Evolutionary conservation across 2,797 vertebrate species (phyloP), one percentile per base, ranked within the genome.

Genomic region (Danio albolineatus): DNA sequence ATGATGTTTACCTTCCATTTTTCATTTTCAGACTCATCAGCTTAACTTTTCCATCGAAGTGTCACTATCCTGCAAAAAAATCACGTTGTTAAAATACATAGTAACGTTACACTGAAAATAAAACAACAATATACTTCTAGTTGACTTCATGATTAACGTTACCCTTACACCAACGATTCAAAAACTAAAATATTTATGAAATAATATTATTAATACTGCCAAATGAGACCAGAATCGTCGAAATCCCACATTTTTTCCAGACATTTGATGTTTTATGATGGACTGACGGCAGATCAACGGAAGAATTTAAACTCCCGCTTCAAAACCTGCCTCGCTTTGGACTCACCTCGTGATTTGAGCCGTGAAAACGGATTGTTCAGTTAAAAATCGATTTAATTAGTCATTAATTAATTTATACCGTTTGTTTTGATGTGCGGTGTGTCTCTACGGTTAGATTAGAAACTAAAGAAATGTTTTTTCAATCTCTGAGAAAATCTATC

Each of bases 1-100:
- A 16, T 46, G 12, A 76, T 46, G 10, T 17, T 76, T 19, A 76
- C 74, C 74, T 76, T 76, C 49, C 74, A 76, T 76, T 56, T 76
- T 76, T 39, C 74, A 76, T 76, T 56, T 19, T 28, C 39, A 49
- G 19, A 13, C 4, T n/a, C n/a, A 16, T 49, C n/a, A 43, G 53
- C 21, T 49, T 6, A n/a, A 28, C n/a, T 3, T 75, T 53, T 75
- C 16, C 38, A 36, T 7, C 48, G 12, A 19, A 43, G 10, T 43
- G 41, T 46, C 51, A 12, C 36, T 43, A 56, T 10, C 19, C 49
- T 57, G 19, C 16, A 46, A 44, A 21, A 53, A 54, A 28, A n/a
- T 1, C n/a, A 43, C 10, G 5, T 19, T 19, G 12, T 76, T 54
- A 43, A 4, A 54, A 36, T 7, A 66, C n/a, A 49, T 28, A 1